phyloP scores from a whole-genome alignment of 1,140 invertebrate genomes.

The Potamilus streckersoni region DNA sequence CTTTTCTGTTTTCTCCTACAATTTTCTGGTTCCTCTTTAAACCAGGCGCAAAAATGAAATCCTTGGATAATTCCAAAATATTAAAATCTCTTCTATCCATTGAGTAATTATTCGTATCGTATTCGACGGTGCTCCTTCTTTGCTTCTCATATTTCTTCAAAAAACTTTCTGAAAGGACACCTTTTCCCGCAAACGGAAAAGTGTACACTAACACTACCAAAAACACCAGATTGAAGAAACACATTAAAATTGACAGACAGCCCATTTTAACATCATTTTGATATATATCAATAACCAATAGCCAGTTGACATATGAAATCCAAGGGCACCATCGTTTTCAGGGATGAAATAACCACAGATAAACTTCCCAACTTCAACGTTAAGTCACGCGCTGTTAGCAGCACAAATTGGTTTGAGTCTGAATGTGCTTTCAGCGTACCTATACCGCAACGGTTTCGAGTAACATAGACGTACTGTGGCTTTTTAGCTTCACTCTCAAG shows the following conservation, averaged over 20 bases:
- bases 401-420: too few species aligned
- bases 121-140: neutral
- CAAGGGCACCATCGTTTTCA: too few species aligned
- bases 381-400: too few species aligned
- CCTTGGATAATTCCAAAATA: neutral
- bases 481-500: too few species aligned
- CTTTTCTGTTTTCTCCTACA: too few species aligned
- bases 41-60: neutral
- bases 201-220: slow-evolving; percentile 6
- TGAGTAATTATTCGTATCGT: neutral
- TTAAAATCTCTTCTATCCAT: neutral
- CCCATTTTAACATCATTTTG: slow-evolving; percentile 31
- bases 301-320: too few species aligned
- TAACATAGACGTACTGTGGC: too few species aligned
- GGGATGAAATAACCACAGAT: too few species aligned
- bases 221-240: slow-evolving; percentile 7
- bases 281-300: neutral
- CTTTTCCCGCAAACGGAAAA: slow-evolving; percentile 10
- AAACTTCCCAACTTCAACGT: too few species aligned
- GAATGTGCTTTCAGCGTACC: too few species aligned
- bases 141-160: neutral
- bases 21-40: neutral
- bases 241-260: slow-evolving; percentile 10
- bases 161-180: neutral
- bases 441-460: too few species aligned